Evolutionary conservation across 1,140 invertebrate genomes (phyloP), one percentile per base, ranked within the genome.

Genomic region (Heliconius nattereri): DNA sequence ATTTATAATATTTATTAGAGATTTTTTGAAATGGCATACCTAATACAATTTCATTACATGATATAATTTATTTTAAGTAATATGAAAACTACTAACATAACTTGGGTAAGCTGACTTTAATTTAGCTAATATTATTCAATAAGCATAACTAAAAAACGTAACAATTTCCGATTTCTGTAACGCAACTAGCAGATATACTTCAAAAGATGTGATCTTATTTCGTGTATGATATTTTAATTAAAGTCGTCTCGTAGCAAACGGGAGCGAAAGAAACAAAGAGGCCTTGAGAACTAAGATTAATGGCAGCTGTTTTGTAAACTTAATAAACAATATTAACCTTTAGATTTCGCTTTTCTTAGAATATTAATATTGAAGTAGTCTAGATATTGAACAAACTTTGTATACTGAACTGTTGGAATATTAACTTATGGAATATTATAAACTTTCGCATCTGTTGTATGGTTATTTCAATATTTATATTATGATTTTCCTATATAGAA

Each of bases 211-310:
- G 83, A 26, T 9, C 35, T 87, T 89, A 92, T 93, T 90, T 91
- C 88, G 88, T 45, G 11, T 88, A 89, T 91, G 91, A 91, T 93
- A 89, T 88, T 87, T 93, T 93, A 93, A 92, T 92, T 92, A 91
- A 93, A 88, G 80, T 82, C 85, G 84, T 86, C 89, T 89, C 83
- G 85, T 82, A 86, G 85, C 76, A 83, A 89, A 83, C 75, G 79
- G 78, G 80, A 76, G 83, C 74, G 79, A 88, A 89, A 87, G 83
- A 88, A 91, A 90, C 85, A 87, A 89, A 88, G 84, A 84, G 84
- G 79, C 80, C 79, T 81, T 81, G 84, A 89, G 89, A 93, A 91
- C 86, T 89, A 90, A 91, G 88, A 91, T 91, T 91, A 89, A 93
- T 92, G 89, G 81, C 85, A 86, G 83, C 87, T 87, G 82, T 87